phyloP scores from a whole-genome alignment of 2,113 vertebrate genomes.

The Neolamprologus modestus region DNA sequence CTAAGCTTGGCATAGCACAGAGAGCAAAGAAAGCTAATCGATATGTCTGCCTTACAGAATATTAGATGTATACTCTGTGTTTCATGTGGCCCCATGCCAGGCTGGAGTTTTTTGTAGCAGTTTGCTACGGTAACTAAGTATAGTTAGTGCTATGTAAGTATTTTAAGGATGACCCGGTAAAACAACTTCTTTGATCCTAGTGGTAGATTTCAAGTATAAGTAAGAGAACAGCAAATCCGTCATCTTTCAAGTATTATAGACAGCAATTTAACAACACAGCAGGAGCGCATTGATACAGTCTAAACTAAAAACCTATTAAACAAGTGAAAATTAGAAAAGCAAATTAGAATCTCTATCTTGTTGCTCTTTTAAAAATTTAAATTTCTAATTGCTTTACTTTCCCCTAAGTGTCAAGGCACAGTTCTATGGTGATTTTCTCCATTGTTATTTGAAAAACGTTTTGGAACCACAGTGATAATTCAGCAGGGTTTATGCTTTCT shows the following conservation, averaged over 20 bases:
- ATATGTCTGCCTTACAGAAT: constrained; percentile 16
- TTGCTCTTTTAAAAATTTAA: background rate
- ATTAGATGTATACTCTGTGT: background rate
- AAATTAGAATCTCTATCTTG: background rate
- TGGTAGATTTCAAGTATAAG: background rate
- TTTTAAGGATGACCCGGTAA: background rate
- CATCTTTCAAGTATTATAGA: background rate
- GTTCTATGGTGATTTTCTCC: background rate
- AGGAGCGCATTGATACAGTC: background rate
- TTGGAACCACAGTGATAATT: background rate
- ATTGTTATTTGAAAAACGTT: background rate
- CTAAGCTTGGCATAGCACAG: background rate
- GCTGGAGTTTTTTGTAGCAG: background rate
- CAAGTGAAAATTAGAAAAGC: background rate
- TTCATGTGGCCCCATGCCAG: constrained; percentile 6
- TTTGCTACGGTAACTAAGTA: background rate
- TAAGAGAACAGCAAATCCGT: background rate
- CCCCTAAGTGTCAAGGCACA: background rate
- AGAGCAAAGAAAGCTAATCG: background rate
- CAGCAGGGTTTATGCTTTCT: background rate
- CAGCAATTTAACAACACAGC: background rate
- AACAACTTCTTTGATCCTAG: background rate
- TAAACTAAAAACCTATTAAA: background rate
- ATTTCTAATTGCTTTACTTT: background rate
- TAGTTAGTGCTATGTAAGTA: background rate